These are phyloP conservation scores for Oreortyx pictus DNA, from an alignment of 2,797 vertebrate species.

Conservation along the genomic window DNA sequence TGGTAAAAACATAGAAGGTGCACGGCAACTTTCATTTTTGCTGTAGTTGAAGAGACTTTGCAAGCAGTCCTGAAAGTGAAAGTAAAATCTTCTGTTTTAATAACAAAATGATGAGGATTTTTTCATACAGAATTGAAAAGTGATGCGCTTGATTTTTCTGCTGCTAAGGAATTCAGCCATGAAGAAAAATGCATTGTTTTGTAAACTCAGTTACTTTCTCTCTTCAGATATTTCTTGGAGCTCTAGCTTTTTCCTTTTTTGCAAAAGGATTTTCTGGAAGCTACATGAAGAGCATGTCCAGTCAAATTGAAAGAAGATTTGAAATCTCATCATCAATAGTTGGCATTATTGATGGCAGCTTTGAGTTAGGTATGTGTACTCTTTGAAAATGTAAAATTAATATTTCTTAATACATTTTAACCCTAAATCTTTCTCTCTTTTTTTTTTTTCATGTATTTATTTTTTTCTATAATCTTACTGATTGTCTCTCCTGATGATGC, in stretches of 20 bases:
- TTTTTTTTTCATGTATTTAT: too few relatives aligned
- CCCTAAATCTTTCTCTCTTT: too few relatives aligned
- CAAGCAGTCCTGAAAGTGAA: background rate
- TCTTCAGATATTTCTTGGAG: slow-evolving; percentile 89
- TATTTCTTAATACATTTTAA: background rate
- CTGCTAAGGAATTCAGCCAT: background rate
- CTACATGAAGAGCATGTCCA: slow-evolving; percentile 95
- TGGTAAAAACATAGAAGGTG: background rate
- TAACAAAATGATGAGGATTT: background rate
- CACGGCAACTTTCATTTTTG: background rate
- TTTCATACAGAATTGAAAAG: background rate
- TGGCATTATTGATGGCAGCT: slow-evolving; percentile 94
- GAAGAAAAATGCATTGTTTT: background rate
- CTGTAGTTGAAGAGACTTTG: background rate
- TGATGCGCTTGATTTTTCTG: background rate
- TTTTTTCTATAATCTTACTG: background rate
- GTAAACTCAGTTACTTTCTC: slow-evolving; percentile 32
- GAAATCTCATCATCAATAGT: slow-evolving; percentile 92
- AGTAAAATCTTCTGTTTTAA: background rate
- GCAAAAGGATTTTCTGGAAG: slow-evolving; percentile 91
- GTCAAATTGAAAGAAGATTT: slow-evolving; percentile 93
- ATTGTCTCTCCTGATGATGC: background rate
- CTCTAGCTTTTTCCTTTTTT: slow-evolving; percentile 92
- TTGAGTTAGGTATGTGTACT: slow-evolving; percentile 89
- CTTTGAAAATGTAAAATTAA: background rate